phyloP scores from a whole-genome alignment of 2,113 vertebrate species.

The Cheilinus undulatus region DNA sequence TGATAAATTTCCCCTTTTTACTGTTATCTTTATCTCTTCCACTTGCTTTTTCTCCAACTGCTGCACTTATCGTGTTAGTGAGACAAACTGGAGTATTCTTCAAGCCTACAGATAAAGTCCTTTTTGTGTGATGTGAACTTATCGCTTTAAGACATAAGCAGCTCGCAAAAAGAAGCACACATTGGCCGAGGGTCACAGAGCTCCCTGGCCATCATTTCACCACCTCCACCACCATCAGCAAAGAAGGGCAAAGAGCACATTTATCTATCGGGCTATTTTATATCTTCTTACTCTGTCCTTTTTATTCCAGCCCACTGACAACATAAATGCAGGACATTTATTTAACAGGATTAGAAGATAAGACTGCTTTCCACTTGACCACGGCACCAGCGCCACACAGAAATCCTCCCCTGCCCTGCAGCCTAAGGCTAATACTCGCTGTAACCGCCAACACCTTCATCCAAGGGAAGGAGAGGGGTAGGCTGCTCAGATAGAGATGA shows the following conservation, averaged over 20 bases:
- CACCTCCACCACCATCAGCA: slow-evolving; percentile 42
- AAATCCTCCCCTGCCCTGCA: slow-evolving; percentile 57
- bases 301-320: slow-evolving; percentile 67
- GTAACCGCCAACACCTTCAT: slow-evolving; percentile 61
- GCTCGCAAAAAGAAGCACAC: slow-evolving; percentile 41
- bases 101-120: slow-evolving; percentile 41
- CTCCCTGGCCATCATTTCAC: slow-evolving; percentile 49
- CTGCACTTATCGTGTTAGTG: slow-evolving; percentile 39
- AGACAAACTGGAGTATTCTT: slow-evolving; percentile 46
- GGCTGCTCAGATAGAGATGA: slow-evolving; percentile 50
- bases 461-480: slow-evolving; percentile 28
- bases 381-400: slow-evolving; percentile 41
- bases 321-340: slow-evolving; percentile 73
- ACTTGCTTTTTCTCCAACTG: slow-evolving; percentile 26
- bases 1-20: slow-evolving; percentile 50
- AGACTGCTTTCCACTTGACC: slow-evolving; percentile 62
- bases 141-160: slow-evolving; percentile 53
- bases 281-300: slow-evolving; percentile 44
- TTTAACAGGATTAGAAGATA: slow-evolving; percentile 78
- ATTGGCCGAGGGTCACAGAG: slow-evolving; percentile 42
- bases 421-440: slow-evolving; percentile 57
- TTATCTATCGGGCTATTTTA: slow-evolving; percentile 58
- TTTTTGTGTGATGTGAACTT: slow-evolving; percentile 40
- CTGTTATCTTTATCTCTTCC: slow-evolving; percentile 38
- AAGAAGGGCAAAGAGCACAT: slow-evolving; percentile 54